phyloP scores from a whole-genome alignment of 2,888 invertebrate genomes.

The Noctua janthe region DNA sequence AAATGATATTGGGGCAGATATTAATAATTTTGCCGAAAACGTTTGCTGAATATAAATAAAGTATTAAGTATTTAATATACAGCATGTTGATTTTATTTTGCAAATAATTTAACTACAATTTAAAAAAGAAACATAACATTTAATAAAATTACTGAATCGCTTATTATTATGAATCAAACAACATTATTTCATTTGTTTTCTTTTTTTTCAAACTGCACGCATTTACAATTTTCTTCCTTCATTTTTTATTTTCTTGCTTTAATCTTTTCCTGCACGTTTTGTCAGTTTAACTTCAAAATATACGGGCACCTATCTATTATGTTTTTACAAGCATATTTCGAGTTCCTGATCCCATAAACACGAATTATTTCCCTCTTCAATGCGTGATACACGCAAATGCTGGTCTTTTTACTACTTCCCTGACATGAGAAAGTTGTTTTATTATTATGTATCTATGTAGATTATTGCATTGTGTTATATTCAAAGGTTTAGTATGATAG shows the following conservation, averaged over 20 bases:
- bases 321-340: constrained; percentile 37
- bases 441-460: constrained; percentile 37
- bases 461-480: constrained; percentile 29
- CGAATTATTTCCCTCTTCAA: constrained; percentile 58
- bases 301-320: constrained; percentile 36
- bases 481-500: constrained; percentile 19
- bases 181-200: neutral
- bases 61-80: constrained; percentile 51
- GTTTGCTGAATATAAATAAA: constrained; percentile 62
- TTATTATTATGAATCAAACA: neutral
- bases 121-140: neutral
- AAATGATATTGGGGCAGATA: constrained; percentile 59
- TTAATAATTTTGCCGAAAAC: constrained; percentile 60
- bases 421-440: constrained; percentile 57
- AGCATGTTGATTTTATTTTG: constrained; percentile 48
- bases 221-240: neutral
- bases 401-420: constrained; percentile 56
- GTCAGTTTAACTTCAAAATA: constrained; percentile 12
- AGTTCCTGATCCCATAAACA: constrained; percentile 57
- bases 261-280: constrained; percentile 25
- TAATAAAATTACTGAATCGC: too few species aligned
- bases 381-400: constrained; percentile 67
- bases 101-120: neutral
- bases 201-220: neutral
- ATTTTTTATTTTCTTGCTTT: neutral